Percentiles rank a stretch among this genome's conserved stretches.
These are phyloP conservation scores for Trimorus sp. DNA, from an alignment of 2,888 invertebrate species.

Conservation along the genomic window DNA sequence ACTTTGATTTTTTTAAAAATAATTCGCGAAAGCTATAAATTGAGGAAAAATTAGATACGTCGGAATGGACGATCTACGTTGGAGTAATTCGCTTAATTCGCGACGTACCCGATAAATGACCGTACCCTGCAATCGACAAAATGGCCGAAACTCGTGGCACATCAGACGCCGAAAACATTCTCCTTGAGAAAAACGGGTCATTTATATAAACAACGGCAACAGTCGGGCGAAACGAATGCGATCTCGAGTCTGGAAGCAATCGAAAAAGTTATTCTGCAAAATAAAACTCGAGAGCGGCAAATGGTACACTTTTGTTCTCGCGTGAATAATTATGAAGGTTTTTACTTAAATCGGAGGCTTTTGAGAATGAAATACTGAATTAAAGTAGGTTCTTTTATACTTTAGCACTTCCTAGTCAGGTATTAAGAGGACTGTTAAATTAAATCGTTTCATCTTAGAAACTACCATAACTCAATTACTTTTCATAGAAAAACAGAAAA, in stretches of 20 bases:
- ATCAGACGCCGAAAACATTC: slow-evolving; percentile 11
- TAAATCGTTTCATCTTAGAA: too few species aligned
- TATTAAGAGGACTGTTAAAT: too few species aligned
- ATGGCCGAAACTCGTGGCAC: slow-evolving; percentile 12
- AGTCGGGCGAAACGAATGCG: slow-evolving; percentile 25
- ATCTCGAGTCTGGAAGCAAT: slow-evolving; percentile 28
- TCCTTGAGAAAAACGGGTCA: slow-evolving; percentile 11
- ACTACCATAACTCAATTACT: too few species aligned
- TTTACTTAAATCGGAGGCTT: slow-evolving; percentile 9
- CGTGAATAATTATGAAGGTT: slow-evolving; percentile 21
- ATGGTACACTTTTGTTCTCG: slow-evolving; percentile 16
- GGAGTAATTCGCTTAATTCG: slow-evolving; percentile 38
- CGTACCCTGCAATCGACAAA: not conserved
- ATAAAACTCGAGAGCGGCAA: slow-evolving; percentile 7
- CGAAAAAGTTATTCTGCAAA: slow-evolving; percentile 46
- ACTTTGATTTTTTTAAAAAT: too few species aligned
- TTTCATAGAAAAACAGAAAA: too few species aligned
- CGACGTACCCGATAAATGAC: slow-evolving; percentile 23
- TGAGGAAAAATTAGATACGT: too few species aligned
- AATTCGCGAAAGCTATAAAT: too few species aligned
- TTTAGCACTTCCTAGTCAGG: too few species aligned
- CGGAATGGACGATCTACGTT: too few species aligned
- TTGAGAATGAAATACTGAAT: not conserved
- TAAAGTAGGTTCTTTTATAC: too few species aligned
- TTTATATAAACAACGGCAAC: slow-evolving; percentile 35